Percentiles rank a stretch among this genome's conserved stretches.
Evolutionary conservation across 2,113 vertebrate species (phyloP).

Genomic region (Sminthopsis crassicaudata): DNA sequence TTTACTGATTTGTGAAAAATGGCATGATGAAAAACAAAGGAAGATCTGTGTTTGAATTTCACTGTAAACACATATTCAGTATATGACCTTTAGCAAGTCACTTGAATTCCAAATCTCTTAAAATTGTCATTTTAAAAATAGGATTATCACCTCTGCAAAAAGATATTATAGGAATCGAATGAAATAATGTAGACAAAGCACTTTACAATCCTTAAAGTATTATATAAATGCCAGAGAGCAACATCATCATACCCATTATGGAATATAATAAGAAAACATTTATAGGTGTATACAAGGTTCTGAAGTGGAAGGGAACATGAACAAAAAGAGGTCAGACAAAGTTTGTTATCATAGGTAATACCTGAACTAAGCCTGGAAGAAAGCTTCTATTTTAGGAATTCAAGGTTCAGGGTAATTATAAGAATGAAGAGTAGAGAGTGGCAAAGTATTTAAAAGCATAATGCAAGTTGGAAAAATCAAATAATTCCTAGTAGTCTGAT

Average conservation of each 20-base stretch:
- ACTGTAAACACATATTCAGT: not conserved
- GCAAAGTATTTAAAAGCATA: not conserved
- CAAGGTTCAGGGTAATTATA: not conserved
- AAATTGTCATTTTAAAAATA: not conserved
- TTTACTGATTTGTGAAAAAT: not conserved
- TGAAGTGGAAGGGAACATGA: not conserved
- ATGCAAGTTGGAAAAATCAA: not conserved
- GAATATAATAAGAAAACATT: not conserved
- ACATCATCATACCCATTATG: not conserved
- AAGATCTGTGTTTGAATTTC: not conserved
- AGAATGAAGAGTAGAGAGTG: not conserved
- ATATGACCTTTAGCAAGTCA: accelerated
- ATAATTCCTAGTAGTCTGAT: not conserved
- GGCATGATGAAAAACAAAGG: not conserved
- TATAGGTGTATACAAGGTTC: not conserved
- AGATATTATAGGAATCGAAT: not conserved
- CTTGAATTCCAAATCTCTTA: not conserved
- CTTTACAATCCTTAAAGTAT: not conserved
- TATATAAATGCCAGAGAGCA: not conserved
- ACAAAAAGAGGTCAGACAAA: not conserved
- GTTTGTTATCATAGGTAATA: not conserved
- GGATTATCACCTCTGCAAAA: not conserved
- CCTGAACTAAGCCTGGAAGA: not conserved
- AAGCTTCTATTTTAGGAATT: not conserved
- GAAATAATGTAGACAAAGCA: not conserved